Conservation (phyloP, 2,113 vertebrate species). For the Tenrec ecaudatus region DNA sequence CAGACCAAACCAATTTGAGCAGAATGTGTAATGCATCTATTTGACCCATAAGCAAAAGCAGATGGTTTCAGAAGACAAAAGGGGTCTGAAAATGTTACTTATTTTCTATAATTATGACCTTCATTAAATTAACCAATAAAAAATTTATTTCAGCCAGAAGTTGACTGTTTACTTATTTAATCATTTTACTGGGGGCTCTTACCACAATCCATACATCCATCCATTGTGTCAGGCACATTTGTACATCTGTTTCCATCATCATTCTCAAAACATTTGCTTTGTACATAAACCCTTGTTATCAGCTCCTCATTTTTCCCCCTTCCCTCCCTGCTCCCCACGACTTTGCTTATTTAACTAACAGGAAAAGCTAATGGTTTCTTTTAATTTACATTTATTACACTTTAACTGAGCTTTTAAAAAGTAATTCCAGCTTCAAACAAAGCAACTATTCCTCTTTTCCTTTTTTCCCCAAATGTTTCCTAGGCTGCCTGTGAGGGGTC, state of each 20-base stretch:
- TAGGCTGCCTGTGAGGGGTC: not conserved
- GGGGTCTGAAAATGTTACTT: not conserved
- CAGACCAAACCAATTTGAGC: not conserved
- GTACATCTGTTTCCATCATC: no score
- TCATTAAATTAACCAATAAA: slow-evolving; percentile 43
- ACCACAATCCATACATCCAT: no score
- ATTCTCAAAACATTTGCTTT: no score
- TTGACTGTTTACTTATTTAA: not conserved
- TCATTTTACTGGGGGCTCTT: no score
- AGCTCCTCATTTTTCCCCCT: no score
- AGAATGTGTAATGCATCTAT: not conserved
- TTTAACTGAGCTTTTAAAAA: slow-evolving; percentile 19
- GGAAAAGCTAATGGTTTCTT: slow-evolving; percentile 23
- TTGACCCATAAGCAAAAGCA: not conserved
- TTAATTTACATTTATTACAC: slow-evolving; percentile 29
- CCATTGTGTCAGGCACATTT: no score
- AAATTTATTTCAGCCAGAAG: slow-evolving; percentile 43
- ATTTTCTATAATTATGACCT: slow-evolving; percentile 25
- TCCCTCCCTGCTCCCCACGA: not conserved
- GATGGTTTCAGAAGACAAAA: not conserved
- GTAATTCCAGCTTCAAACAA: not conserved
- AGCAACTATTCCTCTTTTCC: not conserved
- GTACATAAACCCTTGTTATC: no score
- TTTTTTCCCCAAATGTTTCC: slow-evolving; percentile 43
- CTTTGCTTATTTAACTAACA: slow-evolving; percentile 30